phyloP scores from a whole-genome alignment of 2,113 vertebrate genomes.

The Miniopterus natalensis region DNA sequence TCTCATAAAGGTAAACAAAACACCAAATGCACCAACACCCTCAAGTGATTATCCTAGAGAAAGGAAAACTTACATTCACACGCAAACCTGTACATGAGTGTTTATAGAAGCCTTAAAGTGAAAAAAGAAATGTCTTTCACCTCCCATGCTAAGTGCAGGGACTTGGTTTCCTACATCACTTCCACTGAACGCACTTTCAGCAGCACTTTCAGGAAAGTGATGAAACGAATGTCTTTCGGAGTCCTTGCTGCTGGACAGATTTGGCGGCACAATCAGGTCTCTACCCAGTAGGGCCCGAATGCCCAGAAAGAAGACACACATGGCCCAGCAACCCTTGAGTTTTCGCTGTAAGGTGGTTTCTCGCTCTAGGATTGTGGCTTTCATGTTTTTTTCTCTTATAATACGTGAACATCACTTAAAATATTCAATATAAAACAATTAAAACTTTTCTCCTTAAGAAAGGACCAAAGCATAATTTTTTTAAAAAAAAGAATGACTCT shows the following conservation, averaged over 20 bases:
- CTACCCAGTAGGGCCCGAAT: neutral
- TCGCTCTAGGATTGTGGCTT: neutral
- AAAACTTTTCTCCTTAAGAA: neutral
- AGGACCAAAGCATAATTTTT: neutral
- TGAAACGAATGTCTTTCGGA: conserved; percentile 26
- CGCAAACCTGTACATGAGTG: neutral
- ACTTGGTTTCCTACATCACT: conserved; percentile 46
- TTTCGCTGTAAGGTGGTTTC: neutral
- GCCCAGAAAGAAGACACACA: conserved; percentile 23
- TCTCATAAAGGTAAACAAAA: conserved; percentile 31
- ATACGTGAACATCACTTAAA: neutral
- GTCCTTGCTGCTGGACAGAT: conserved; percentile 52
- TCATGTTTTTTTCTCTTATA: conserved; percentile 33
- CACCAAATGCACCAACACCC: neutral
- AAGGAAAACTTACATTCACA: neutral
- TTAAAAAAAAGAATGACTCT: neutral
- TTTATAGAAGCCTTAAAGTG: neutral
- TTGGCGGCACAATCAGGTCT: neutral
- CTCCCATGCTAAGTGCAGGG: neutral
- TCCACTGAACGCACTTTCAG: conserved; percentile 21
- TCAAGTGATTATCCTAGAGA: neutral
- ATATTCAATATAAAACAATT: neutral
- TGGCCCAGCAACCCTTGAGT: neutral
- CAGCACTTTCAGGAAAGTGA: conserved; percentile 24
- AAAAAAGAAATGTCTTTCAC: conserved; percentile 27